A percentile compares a stretch with the other conserved stretches of the same genome.
Evolutionary conservation across 2,888 invertebrate genomes (phyloP).

Genomic region (Resseliella maxima): DNA sequence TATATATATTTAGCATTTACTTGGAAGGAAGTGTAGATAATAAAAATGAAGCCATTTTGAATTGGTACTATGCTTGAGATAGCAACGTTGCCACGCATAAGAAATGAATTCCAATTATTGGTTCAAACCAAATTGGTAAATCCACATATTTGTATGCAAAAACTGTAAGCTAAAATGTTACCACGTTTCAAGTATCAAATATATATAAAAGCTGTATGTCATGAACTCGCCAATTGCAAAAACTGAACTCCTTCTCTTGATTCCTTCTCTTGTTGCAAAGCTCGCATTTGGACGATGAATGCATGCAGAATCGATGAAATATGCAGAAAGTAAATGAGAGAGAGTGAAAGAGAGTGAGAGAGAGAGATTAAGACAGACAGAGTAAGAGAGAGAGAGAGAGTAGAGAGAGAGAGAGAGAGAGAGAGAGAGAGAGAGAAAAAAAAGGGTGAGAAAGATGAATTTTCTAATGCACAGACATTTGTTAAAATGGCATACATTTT

Average conservation of each 20-base stretch:
- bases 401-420: not conserved
- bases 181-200: constrained; percentile 14
- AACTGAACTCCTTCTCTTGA: not conserved
- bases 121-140: not conserved
- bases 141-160: constrained; percentile 53
- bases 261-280: not conserved
- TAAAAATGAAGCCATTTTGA: constrained; percentile 38
- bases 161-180: constrained; percentile 40
- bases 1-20: not conserved
- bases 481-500: constrained; percentile 13
- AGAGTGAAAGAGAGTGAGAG: no score
- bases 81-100: constrained; percentile 32
- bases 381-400: no score
- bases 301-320: no score
- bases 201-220: not conserved
- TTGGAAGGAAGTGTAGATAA: constrained; percentile 16
- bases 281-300: no score
- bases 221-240: not conserved
- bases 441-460: not conserved
- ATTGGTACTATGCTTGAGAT: not conserved
- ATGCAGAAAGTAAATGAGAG: no score
- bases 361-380: no score
- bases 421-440: not conserved
- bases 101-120: constrained; percentile 51
- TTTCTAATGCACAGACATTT: constrained; percentile 16